These are phyloP conservation scores for Trachymyrmex cornetzi DNA, from an alignment of 1,140 invertebrate genomes.

Conservation along the genomic window DNA sequence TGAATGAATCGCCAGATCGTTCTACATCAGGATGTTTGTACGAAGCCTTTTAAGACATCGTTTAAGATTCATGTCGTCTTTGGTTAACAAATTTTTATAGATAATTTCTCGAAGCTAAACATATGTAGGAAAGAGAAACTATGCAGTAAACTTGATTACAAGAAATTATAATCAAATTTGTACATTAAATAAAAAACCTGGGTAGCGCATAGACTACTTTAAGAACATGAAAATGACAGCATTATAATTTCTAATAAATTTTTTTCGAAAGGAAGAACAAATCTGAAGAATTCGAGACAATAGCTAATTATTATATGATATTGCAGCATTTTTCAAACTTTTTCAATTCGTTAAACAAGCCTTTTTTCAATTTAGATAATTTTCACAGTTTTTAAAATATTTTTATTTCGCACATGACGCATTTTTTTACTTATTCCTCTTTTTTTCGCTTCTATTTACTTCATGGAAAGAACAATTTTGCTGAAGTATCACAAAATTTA, in stretches of 20 bases:
- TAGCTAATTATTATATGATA: neutral
- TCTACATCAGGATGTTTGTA: neutral
- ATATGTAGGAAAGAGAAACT: neutral
- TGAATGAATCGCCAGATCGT: slow-evolving; percentile 45
- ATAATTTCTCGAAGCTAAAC: neutral
- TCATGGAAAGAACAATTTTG: too few species aligned
- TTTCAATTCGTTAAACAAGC: too few species aligned
- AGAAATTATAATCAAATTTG: neutral
- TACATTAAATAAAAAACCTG: neutral
- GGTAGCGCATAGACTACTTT: neutral
- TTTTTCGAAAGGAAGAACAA: neutral
- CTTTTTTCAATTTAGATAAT: too few species aligned
- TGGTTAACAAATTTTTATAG: neutral
- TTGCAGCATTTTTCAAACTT: too few species aligned
- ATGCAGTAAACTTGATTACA: neutral
- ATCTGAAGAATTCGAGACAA: neutral
- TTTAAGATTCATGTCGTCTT: neutral
- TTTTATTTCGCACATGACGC: too few species aligned
- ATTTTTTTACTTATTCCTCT: too few species aligned
- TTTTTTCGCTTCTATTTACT: too few species aligned
- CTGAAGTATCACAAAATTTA: too few species aligned
- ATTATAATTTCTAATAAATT: slow-evolving; percentile 4
- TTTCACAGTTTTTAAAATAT: too few species aligned
- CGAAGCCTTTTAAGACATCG: neutral
- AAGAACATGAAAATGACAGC: neutral